Percentiles rank a stretch among this genome's conserved stretches.
Evolutionary conservation across 1,140 invertebrate species (phyloP).

Genomic region (Camponotus floridanus): DNA sequence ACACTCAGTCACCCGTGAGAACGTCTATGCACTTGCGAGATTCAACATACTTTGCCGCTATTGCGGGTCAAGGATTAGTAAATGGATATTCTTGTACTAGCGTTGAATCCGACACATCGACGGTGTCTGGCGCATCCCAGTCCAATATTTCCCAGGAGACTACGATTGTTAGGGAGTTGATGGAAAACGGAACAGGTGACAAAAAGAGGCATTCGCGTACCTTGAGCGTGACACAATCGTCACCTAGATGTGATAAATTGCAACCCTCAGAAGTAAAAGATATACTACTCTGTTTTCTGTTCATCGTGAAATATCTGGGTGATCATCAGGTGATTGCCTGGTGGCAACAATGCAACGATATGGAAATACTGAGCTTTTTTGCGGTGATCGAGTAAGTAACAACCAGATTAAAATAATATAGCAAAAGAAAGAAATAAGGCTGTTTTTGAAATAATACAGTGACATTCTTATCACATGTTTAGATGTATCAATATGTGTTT

Average conservation of each 20-base stretch:
- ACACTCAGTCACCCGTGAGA: constrained; percentile 87
- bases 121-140: constrained; percentile 87
- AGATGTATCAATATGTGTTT: not conserved
- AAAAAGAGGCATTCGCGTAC: constrained; percentile 85
- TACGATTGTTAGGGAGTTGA: constrained; percentile 86
- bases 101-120: constrained; percentile 89
- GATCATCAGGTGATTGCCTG: constrained; percentile 95
- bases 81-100: constrained; percentile 87
- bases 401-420: not conserved
- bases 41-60: constrained; percentile 92
- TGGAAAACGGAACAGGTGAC: constrained; percentile 80
- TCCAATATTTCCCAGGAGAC: constrained; percentile 89
- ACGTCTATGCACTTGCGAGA: constrained; percentile 89
- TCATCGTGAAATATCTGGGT: constrained; percentile 95
- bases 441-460: not conserved
- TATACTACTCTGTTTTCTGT: constrained; percentile 95
- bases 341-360: constrained; percentile 94
- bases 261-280: constrained; percentile 92
- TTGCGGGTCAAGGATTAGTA: constrained; percentile 90
- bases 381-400: constrained; percentile 91
- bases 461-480: not conserved
- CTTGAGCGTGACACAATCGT: constrained; percentile 87
- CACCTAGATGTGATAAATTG: constrained; percentile 91
- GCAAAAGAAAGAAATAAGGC: not conserved
- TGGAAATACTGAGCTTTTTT: constrained; percentile 93